A percentile compares a stretch with the other conserved stretches of the same genome.
Evolutionary conservation across 2,113 vertebrate genomes (phyloP).

Genomic region (Chionis minor): DNA sequence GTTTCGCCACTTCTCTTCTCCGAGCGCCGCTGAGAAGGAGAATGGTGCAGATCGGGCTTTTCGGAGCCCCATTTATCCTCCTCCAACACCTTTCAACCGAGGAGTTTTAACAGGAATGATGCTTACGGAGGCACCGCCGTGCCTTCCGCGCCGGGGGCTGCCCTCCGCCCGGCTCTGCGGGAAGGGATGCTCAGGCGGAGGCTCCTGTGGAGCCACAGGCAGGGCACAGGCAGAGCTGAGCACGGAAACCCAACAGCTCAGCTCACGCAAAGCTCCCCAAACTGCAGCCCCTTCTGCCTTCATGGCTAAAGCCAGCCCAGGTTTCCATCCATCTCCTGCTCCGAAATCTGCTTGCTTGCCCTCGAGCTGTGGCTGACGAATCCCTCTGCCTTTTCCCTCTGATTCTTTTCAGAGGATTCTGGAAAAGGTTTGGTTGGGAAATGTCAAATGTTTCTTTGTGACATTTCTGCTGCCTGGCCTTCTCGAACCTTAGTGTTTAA

Average conservation of each 20-base stretch:
- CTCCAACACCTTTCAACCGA: neutral
- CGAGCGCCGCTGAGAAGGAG: conserved; percentile 36
- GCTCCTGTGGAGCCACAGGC: neutral
- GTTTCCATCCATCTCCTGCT: neutral
- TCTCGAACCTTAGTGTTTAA: neutral
- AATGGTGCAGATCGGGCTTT: conserved; percentile 10
- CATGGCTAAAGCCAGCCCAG: neutral
- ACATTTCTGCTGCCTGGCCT: neutral
- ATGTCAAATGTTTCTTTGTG: neutral
- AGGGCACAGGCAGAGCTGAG: neutral
- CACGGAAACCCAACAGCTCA: neutral
- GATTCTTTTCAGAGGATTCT: neutral
- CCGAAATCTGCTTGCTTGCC: neutral
- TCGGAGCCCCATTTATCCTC: neutral
- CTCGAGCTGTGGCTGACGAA: neutral
- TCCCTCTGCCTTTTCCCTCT: neutral
- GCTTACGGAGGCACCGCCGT: fast-evolving
- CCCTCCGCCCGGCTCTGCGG: neutral
- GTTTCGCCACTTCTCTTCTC: neutral
- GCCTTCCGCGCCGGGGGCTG: neutral
- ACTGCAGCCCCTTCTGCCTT: neutral
- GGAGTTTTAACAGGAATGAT: neutral
- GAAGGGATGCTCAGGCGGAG: neutral
- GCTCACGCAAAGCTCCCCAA: neutral
- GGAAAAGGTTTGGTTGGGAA: neutral